Conservation (phyloP, 2,797 vertebrate species). For the Clangula hyemalis region DNA sequence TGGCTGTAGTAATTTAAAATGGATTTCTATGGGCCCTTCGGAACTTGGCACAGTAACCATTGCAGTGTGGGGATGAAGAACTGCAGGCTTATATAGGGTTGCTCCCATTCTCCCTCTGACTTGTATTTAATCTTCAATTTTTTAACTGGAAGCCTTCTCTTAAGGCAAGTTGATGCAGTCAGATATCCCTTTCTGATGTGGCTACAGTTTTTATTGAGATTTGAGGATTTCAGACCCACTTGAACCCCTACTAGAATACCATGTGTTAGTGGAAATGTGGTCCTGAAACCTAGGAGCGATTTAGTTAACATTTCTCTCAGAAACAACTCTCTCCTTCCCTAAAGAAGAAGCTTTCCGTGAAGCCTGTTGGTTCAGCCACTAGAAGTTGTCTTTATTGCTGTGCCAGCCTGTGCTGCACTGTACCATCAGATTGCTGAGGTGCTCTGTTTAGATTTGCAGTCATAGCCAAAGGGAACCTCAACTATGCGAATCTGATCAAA, state of each 20-base stretch:
- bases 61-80: neutral
- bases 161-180: neutral
- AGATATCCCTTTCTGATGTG: neutral
- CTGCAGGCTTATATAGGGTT: neutral
- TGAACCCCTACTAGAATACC: neutral
- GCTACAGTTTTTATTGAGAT: neutral
- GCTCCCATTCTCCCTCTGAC: neutral
- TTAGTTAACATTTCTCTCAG: neutral
- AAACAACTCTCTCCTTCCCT: rapidly evolving
- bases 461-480: neutral
- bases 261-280: neutral
- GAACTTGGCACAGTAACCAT: neutral
- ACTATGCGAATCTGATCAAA: neutral
- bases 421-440: neutral
- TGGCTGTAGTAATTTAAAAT: neutral
- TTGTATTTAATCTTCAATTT: neutral
- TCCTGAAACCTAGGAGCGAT: neutral
- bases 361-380: neutral
- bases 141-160: neutral
- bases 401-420: neutral
- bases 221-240: neutral
- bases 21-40: rapidly evolving
- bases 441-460: neutral
- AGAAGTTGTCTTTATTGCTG: neutral
- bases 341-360: neutral